These are phyloP conservation scores for Euura lappo DNA, from an alignment of 1,140 invertebrate species.

Conservation along the genomic window DNA sequence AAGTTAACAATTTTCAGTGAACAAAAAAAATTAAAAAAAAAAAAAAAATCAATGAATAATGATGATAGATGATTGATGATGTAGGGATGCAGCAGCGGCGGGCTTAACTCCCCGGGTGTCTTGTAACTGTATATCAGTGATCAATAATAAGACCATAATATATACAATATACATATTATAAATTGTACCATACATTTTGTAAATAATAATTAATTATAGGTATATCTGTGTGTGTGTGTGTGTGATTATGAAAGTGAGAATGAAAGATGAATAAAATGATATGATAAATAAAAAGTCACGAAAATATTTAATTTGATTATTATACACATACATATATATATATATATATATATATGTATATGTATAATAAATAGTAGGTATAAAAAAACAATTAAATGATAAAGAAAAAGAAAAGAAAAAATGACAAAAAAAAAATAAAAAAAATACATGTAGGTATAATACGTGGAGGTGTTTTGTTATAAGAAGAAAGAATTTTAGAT, in stretches of 20 bases:
- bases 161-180: constrained; percentile 24
- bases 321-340: background rate
- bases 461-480: background rate
- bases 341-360: background rate
- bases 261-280: background rate
- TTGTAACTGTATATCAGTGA: no score
- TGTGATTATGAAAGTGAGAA: no score
- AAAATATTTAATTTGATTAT: background rate
- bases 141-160: constrained; percentile 13
- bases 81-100: no score
- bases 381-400: background rate
- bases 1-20: no score
- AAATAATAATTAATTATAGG: no score
- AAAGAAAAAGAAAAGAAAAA: background rate
- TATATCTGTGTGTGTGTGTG: no score
- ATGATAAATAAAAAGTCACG: constrained; percentile 11
- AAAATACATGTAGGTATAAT: background rate
- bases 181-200: constrained; percentile 27
- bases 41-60: background rate
- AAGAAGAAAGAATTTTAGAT: background rate
- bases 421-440: background rate
- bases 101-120: no score
- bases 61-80: no score
- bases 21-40: constrained; percentile 11
- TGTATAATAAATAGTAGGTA: background rate